Evolutionary conservation across 2,797 vertebrate species (phyloP).

Genomic region (Martes flavigula): DNA sequence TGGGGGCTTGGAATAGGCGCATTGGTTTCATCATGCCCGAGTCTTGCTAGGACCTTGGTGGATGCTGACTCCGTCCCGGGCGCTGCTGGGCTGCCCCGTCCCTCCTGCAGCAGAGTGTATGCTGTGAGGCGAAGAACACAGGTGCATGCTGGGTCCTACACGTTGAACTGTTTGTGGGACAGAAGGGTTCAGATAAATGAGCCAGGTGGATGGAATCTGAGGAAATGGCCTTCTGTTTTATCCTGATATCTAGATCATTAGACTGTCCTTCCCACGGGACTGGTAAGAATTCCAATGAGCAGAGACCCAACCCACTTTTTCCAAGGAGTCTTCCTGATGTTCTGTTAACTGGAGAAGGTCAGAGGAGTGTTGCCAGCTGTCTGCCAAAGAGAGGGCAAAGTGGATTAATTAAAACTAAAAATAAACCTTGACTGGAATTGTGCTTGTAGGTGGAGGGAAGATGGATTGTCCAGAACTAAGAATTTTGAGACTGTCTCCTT

Average conservation of each 20-base stretch:
- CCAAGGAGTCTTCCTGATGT: not conserved
- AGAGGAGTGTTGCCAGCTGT: not conserved
- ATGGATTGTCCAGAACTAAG: not conserved
- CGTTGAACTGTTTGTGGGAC: not conserved
- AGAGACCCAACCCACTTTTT: not conserved
- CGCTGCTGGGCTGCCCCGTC: not conserved
- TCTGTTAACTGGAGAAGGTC: not conserved
- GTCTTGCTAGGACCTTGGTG: not conserved
- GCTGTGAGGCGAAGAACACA: not conserved
- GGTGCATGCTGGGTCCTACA: not conserved
- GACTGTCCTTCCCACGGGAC: not conserved
- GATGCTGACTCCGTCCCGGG: not conserved
- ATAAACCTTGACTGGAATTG: not conserved
- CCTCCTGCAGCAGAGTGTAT: not conserved
- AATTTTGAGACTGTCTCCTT: conserved; percentile 24
- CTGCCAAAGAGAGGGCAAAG: not conserved
- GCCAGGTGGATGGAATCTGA: not conserved
- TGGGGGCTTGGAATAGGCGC: not conserved
- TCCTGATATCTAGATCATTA: not conserved
- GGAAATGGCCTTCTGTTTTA: not conserved
- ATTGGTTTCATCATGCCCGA: not conserved
- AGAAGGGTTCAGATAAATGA: not conserved
- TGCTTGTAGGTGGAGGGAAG: not conserved
- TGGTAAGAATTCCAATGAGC: not conserved
- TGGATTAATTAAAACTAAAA: conserved; percentile 56